phyloP scores from a whole-genome alignment of 2,888 invertebrate genomes.

The Amaurobius ferox region DNA sequence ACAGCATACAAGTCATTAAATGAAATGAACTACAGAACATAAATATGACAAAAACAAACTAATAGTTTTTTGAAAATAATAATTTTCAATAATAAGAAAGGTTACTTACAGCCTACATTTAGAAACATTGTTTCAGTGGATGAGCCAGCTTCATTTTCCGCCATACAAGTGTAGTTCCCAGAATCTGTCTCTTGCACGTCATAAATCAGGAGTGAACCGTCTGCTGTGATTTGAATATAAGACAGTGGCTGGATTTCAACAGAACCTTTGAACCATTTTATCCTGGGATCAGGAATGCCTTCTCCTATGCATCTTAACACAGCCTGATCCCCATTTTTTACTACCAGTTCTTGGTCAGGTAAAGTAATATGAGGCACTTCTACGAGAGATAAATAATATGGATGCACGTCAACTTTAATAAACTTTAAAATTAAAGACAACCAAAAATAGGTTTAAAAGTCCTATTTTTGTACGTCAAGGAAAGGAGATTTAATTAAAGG shows the following conservation, averaged over 20 bases:
- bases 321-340: conserved; percentile 68
- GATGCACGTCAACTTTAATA: too few species aligned
- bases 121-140: conserved; percentile 80
- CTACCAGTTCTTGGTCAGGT: conserved; percentile 43
- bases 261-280: conserved; percentile 74
- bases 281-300: conserved; percentile 76
- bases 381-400: conserved; percentile 15
- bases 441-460: too few species aligned
- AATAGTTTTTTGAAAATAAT: too few species aligned
- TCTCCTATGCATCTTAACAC: conserved; percentile 75
- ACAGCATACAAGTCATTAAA: too few species aligned
- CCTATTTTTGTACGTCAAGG: too few species aligned
- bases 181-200: conserved; percentile 78
- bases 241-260: conserved; percentile 59
- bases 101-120: conserved; percentile 79
- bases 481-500: too few species aligned
- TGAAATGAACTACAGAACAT: too few species aligned
- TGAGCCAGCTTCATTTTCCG: conserved; percentile 82
- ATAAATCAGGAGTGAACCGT: conserved; percentile 76
- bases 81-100: neutral
- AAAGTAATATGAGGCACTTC: conserved; percentile 64
- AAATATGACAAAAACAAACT: too few species aligned
- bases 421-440: too few species aligned
- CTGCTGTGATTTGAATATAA: conserved; percentile 65
- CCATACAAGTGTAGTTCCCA: conserved; percentile 82